These are phyloP conservation scores for Hiodon tergisus DNA, from an alignment of 2,113 vertebrate species.

Conservation along the genomic window DNA sequence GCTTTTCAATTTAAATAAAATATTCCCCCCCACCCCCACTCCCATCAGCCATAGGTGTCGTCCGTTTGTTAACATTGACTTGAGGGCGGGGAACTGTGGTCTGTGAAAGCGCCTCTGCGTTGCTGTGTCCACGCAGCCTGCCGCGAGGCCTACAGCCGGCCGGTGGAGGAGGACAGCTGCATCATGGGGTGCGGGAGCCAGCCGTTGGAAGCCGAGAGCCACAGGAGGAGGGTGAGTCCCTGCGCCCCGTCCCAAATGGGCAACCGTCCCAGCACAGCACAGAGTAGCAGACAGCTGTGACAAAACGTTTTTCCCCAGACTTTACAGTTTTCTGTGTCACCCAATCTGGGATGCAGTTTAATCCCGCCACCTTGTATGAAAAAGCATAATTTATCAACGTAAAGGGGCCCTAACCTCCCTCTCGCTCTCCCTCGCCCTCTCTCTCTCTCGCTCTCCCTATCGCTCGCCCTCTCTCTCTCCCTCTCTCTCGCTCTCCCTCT, in stretches of 20 bases:
- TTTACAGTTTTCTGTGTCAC: no score
- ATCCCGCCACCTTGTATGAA: neutral
- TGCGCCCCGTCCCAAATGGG: no score
- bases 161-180: constrained; percentile 80
- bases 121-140: constrained; percentile 67
- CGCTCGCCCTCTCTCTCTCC: no score
- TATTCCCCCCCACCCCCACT: neutral
- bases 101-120: neutral
- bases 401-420: no score
- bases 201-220: constrained; percentile 69
- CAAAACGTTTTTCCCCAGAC: no score
- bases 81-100: neutral
- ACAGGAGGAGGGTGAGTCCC: constrained; percentile 73
- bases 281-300: no score
- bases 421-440: no score
- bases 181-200: constrained; percentile 80
- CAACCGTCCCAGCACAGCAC: neutral
- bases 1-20: neutral
- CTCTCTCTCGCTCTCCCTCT: no score
- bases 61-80: neutral
- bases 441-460: no score
- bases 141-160: constrained; percentile 80
- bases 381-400: no score
- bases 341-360: no score
- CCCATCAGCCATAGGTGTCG: neutral